Conservation (phyloP, 2,113 vertebrate species). For the Calidris pygmaea region DNA sequence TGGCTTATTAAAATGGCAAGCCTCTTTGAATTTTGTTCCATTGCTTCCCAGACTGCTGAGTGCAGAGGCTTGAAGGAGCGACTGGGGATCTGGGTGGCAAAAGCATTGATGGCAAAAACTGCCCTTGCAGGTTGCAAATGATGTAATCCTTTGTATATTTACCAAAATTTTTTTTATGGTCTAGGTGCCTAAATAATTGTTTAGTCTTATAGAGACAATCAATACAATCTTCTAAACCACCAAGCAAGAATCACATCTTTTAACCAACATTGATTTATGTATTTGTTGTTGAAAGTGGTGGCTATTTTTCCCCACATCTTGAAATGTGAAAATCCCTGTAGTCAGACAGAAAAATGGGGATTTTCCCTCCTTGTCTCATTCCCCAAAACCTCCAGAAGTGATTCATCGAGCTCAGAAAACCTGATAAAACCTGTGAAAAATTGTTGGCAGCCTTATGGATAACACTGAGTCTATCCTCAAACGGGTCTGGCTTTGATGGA, state of each 20-base stretch:
- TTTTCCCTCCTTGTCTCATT: background rate
- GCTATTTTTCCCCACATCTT: background rate
- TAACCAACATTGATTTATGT: background rate
- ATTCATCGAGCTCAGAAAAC: background rate
- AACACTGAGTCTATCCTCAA: background rate
- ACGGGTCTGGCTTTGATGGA: background rate
- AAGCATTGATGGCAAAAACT: background rate
- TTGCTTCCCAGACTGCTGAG: background rate
- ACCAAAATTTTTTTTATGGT: background rate
- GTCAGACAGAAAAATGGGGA: background rate
- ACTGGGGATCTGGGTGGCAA: background rate
- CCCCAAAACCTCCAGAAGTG: background rate
- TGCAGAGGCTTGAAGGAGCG: background rate
- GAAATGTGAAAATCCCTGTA: background rate
- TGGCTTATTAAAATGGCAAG: background rate
- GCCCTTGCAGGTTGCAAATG: background rate
- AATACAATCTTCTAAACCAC: background rate
- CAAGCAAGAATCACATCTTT: background rate
- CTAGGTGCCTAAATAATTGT: background rate
- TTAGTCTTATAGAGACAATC: background rate
- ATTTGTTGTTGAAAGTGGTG: background rate
- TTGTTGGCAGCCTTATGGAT: background rate
- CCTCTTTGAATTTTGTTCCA: background rate
- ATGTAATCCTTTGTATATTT: background rate
- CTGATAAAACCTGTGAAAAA: slow-evolving; percentile 10